phyloP scores from a whole-genome alignment of 2,797 vertebrate genomes.

The Aselliscus stoliczkanus region DNA sequence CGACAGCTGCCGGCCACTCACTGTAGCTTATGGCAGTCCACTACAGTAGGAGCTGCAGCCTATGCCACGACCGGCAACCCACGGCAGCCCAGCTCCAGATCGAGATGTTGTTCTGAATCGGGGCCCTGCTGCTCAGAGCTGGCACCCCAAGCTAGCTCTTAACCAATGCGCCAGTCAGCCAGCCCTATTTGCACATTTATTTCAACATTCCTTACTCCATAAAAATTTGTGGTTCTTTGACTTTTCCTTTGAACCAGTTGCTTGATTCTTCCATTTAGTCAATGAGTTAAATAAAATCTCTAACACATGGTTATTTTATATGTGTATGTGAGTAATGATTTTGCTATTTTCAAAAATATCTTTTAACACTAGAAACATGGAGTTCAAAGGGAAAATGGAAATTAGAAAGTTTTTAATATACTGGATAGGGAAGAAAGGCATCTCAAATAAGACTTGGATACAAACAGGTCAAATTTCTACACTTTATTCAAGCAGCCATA shows the following conservation, averaged over 20 bases:
- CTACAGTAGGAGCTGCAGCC: no score
- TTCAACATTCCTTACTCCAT: not conserved
- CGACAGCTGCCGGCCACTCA: no score
- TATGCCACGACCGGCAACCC: no score
- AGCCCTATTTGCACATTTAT: not conserved
- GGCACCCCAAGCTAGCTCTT: no score
- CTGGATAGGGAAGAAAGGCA: not conserved
- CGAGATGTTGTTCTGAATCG: no score
- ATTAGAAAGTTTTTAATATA: not conserved
- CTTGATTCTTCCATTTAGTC: not conserved
- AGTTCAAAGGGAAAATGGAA: not conserved
- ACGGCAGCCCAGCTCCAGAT: no score
- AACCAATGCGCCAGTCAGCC: no score
- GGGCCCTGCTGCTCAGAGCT: no score
- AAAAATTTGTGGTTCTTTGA: not conserved
- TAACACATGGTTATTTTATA: not conserved
- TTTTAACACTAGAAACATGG: not conserved
- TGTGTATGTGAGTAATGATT: not conserved
- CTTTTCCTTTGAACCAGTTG: not conserved
- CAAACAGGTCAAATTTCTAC: not conserved
- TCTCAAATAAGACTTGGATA: not conserved
- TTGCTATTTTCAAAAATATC: slow-evolving; percentile 1
- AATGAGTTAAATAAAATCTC: not conserved
- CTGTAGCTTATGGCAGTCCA: no score
- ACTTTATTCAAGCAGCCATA: not conserved